Conservation (phyloP, 2,113 vertebrate genomes). For the Clupea harengus region DNA sequence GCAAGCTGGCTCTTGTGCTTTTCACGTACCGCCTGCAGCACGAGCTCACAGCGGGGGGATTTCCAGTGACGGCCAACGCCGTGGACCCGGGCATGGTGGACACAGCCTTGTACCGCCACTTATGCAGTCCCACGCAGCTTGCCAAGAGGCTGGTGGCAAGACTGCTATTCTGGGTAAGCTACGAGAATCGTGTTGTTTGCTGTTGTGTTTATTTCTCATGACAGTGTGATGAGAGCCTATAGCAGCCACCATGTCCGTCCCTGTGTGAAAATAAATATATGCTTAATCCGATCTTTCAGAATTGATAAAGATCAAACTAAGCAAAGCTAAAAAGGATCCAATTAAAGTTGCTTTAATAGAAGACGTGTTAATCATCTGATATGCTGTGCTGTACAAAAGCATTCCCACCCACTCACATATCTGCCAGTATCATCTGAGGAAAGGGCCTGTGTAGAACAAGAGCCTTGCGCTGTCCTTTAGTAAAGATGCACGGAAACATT, state of each 20-base stretch:
- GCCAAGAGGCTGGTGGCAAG: constrained; percentile 60
- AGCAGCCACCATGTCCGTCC: not conserved
- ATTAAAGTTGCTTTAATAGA: not conserved
- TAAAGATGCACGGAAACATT: not conserved
- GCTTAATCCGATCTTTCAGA: not conserved
- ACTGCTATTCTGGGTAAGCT: constrained; percentile 81
- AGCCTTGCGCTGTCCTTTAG: not conserved
- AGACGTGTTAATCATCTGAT: not conserved
- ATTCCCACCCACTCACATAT: not conserved
- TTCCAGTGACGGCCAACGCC: constrained; percentile 77
- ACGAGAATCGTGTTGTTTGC: not conserved
- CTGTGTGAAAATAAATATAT: not conserved
- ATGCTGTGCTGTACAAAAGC: not conserved
- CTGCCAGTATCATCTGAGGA: not conserved
- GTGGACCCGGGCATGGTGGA: constrained; percentile 90
- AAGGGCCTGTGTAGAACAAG: not conserved
- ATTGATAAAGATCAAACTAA: not conserved
- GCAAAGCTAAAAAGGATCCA: not conserved
- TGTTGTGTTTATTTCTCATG: not conserved
- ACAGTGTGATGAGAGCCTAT: not conserved
- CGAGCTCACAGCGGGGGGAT: constrained; percentile 67
- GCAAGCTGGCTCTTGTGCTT: constrained; percentile 88
- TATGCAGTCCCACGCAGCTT: constrained; percentile 69
- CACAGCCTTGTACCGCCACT: constrained; percentile 79
- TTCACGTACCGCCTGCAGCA: constrained; percentile 82